phyloP scores from a whole-genome alignment of 2,888 invertebrate species.

The Tethea ocularis region DNA sequence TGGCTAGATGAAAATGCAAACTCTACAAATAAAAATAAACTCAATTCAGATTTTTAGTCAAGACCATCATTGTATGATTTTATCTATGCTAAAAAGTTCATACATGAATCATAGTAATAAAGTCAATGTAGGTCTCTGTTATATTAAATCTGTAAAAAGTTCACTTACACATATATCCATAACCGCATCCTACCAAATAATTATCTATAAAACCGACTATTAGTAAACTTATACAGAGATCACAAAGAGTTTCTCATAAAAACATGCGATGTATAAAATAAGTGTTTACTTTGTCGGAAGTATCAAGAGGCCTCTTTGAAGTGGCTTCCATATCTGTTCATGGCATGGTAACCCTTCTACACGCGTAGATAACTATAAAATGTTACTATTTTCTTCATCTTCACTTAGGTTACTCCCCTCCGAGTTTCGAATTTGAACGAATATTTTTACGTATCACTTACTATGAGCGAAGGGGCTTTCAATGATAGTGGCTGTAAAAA shows the following conservation, averaged over 20 bases:
- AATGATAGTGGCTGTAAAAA: background rate
- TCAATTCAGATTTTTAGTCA: too few relatives aligned
- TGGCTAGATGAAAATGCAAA: too few relatives aligned
- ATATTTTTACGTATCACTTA: constrained; percentile 11
- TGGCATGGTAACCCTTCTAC: constrained; percentile 70
- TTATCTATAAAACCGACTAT: constrained; percentile 16
- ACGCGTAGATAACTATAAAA: constrained; percentile 62
- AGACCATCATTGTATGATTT: too few relatives aligned
- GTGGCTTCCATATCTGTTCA: constrained; percentile 74
- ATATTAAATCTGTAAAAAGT: background rate
- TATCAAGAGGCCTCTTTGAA: constrained; percentile 67
- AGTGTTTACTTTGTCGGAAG: constrained; percentile 73
- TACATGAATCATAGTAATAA: too few relatives aligned
- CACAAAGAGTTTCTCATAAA: constrained; percentile 70
- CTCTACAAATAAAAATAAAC: too few relatives aligned
- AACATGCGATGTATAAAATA: constrained; percentile 64
- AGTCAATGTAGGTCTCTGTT: background rate
- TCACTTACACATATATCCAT: background rate
- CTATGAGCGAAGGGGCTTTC: background rate
- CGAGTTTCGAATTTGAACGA: constrained; percentile 39
- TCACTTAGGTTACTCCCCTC: constrained; percentile 26
- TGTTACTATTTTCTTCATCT: constrained; percentile 35
- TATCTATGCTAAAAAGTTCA: too few relatives aligned
- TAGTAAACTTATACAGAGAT: constrained; percentile 41
- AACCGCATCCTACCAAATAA: constrained; percentile 19